phyloP scores from a whole-genome alignment of 2,888 invertebrate genomes.

The Stramonita haemastoma region DNA sequence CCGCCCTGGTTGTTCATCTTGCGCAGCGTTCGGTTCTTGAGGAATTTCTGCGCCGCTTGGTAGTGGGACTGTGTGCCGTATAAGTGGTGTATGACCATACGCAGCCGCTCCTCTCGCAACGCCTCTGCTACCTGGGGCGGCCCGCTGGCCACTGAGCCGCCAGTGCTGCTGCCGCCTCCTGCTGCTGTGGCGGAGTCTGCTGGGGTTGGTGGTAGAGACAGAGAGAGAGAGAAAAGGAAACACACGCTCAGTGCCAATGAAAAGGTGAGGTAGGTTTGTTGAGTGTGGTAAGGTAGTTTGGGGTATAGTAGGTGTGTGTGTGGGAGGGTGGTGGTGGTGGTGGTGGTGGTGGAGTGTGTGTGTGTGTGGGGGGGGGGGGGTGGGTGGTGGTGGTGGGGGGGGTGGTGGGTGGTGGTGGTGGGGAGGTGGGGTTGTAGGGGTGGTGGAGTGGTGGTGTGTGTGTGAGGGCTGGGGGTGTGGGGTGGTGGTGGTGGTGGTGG shows the following conservation, averaged over 20 bases:
- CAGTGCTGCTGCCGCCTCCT: neutral
- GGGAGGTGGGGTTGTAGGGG: neutral
- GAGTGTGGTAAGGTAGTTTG: too few species aligned
- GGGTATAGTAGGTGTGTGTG: too few species aligned
- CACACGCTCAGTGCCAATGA: too few species aligned
- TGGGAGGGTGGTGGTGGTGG: neutral
- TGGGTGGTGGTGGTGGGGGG: neutral
- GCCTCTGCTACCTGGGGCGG: neutral
- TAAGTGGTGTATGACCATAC: slow-evolving; percentile 35
- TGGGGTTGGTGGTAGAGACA: neutral
- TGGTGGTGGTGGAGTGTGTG: neutral
- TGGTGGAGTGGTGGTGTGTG: neutral
- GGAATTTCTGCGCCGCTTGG: slow-evolving; percentile 47
- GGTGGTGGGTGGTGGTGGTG: neutral
- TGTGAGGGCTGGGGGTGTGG: neutral
- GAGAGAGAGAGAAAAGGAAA: too few species aligned
- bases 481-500: neutral
- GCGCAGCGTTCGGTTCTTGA: slow-evolving; percentile 38
- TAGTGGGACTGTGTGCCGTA: slow-evolving; percentile 36
- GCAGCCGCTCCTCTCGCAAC: slow-evolving; percentile 25
- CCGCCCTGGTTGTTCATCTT: slow-evolving; percentile 38
- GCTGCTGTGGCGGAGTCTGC: neutral
- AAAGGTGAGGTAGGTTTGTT: too few species aligned
- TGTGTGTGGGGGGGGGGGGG: neutral
- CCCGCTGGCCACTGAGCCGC: neutral